phyloP scores from a whole-genome alignment of 2,113 vertebrate species.

The Pimephales promelas region DNA sequence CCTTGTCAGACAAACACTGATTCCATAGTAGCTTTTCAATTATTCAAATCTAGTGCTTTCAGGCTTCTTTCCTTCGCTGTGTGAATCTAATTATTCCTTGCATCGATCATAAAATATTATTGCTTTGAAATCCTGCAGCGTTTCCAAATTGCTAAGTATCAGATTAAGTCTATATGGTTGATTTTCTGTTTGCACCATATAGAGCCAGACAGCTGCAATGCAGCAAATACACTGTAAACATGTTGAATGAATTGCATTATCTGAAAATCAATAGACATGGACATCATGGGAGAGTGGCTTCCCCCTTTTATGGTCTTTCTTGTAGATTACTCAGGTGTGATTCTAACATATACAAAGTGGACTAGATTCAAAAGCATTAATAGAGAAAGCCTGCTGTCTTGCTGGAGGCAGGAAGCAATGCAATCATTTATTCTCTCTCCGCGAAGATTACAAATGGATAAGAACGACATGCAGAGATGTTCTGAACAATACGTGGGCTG shows the following conservation, averaged over 20 bases:
- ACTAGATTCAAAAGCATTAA: conserved; percentile 55
- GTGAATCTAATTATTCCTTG: conserved; percentile 19
- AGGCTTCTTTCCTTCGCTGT: background rate
- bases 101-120: conserved; percentile 33
- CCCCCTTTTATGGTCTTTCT: conserved; percentile 26
- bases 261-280: conserved; percentile 46
- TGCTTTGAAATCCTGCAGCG: conserved; percentile 6
- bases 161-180: conserved; percentile 24
- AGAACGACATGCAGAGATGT: background rate
- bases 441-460: conserved; percentile 9
- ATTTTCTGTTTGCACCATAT: conserved; percentile 19
- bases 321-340: conserved; percentile 36
- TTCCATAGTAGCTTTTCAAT: conserved; percentile 3
- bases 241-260: conserved; percentile 49
- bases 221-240: conserved; percentile 47
- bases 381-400: conserved; percentile 53
- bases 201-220: conserved; percentile 36
- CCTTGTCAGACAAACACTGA: background rate
- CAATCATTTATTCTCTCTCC: background rate
- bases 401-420: background rate
- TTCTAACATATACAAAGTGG: conserved; percentile 29
- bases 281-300: conserved; percentile 21
- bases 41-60: conserved; percentile 18
- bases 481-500: background rate
- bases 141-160: conserved; percentile 26